phyloP scores from a whole-genome alignment of 2,888 invertebrate species.

The Deladenus siricidicola region DNA sequence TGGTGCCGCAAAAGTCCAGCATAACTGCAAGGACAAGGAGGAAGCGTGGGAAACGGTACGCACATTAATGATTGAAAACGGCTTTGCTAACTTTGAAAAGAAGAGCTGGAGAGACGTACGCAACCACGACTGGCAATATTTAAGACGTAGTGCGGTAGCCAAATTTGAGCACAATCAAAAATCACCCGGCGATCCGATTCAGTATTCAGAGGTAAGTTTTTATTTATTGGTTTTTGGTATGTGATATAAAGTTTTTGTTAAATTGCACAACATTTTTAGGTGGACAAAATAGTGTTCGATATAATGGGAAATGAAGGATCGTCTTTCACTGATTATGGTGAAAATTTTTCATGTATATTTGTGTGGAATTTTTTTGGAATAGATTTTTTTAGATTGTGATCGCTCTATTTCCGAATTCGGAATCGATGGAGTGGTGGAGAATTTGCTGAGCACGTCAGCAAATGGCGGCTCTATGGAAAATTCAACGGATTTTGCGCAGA shows the following conservation, averaged over 20 bases:
- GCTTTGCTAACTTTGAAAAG: slow-evolving; percentile 15
- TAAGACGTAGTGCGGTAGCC: slow-evolving; percentile 14
- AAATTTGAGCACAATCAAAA: slow-evolving; percentile 18
- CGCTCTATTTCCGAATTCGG: no score
- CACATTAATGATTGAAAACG: slow-evolving; percentile 15
- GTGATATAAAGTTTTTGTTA: not conserved
- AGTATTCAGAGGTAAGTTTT: slow-evolving; percentile 12
- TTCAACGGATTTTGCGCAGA: no score
- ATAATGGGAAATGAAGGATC: slow-evolving; percentile 19
- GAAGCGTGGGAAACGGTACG: slow-evolving; percentile 19
- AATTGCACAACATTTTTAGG: slow-evolving; percentile 10
- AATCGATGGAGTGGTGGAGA: no score
- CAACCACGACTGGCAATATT: slow-evolving; percentile 21
- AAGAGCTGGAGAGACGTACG: slow-evolving; percentile 16
- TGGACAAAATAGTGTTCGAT: slow-evolving; percentile 19
- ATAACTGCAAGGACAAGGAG: slow-evolving; percentile 15
- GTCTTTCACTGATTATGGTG: slow-evolving; percentile 2
- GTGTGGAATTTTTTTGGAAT: no score
- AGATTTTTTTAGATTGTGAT: no score
- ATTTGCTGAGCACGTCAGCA: no score
- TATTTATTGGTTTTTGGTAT: no score
- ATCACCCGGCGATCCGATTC: slow-evolving; percentile 7
- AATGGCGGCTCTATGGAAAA: no score
- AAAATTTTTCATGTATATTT: no score
- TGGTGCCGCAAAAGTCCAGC: slow-evolving; percentile 11